Evolutionary conservation across 1,140 invertebrate species (phyloP).

Genomic region (Platyscapa corneri): DNA sequence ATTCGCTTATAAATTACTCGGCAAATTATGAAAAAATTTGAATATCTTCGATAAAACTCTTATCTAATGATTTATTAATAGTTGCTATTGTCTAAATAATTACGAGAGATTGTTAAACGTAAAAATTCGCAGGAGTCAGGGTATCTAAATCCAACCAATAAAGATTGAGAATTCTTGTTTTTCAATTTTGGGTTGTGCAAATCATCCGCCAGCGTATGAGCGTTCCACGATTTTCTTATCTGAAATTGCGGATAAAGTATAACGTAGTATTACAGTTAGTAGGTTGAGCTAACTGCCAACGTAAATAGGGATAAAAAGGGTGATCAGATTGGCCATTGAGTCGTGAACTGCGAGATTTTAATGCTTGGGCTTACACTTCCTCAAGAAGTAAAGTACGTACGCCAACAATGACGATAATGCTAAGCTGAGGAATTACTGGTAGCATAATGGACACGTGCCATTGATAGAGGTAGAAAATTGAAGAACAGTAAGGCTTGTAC

Average conservation of each 20-base stretch:
- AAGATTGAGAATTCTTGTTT: constrained; percentile 28
- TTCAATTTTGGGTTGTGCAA: neutral
- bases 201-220: neutral
- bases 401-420: constrained; percentile 64
- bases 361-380: neutral
- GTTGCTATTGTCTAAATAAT: neutral
- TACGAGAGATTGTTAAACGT: neutral
- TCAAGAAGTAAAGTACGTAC: neutral
- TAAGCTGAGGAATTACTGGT: constrained; percentile 57
- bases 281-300: constrained; percentile 44
- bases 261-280: neutral
- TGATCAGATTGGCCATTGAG: constrained; percentile 59
- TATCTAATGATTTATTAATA: neutral
- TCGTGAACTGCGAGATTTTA: constrained; percentile 24
- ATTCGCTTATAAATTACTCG: neutral
- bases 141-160: neutral
- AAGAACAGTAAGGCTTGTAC: neutral
- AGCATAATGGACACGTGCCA: neutral
- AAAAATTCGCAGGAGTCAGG: neutral
- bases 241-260: constrained; percentile 19
- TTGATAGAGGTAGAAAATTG: neutral
- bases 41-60: neutral
- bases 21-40: neutral
- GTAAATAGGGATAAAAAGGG: constrained; percentile 61
- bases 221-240: constrained; percentile 3